Base-by-base conservation (phyloP, 2,113 vertebrate genomes). In the Geococcyx californianus region DNA sequence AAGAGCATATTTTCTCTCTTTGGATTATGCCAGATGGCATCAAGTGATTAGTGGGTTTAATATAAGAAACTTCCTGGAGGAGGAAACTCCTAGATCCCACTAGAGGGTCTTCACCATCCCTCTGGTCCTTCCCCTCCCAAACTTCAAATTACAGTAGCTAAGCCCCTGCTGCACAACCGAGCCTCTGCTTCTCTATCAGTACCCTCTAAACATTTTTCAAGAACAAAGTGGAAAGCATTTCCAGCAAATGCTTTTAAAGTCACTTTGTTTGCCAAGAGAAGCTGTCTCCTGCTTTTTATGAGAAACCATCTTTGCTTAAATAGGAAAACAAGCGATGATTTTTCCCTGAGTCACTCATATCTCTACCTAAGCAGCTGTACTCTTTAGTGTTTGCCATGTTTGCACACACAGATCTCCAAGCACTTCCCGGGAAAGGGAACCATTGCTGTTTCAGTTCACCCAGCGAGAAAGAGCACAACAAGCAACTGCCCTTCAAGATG, bases 171-270 rank as follows among this genome's bases (percentile, higher is more conserved):
- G 82, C 56, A 89, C 28, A 87, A 45, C 40, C 28, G 80, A 81
- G 31, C 47, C 28, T 89, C 31, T 78, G 66, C 38, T 90, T 21
- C 58, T 78, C 59, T 72, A 23, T 93, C 78, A 85, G 81, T 89
- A 93, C 36, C 45, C 86, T 91, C 67, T 31, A 75, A 89, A 73
- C 25, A 51, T 94, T 95, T 96, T 95, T 96, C 96, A 91, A 70
- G 63, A 97, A 80, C 66, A 63, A 96, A 96, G 76, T 84, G 49
- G 78, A 95, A 94, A 95, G 86, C 84, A 75, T 93, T 97, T 97
- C 97, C 97, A 97, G 95, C 89, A 97, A 97, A 93, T 96, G 96
- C 93, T 97, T 97, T 97, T 97, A 97, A 96, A 79, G 87, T 93
- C 92, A 84, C n/a, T 95, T 90, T 90, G 78, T 95, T 95, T 97